Evolutionary conservation across 2,888 invertebrate genomes (phyloP), one percentile per base, ranked within the genome.

Genomic region (Thereva unica): DNA sequence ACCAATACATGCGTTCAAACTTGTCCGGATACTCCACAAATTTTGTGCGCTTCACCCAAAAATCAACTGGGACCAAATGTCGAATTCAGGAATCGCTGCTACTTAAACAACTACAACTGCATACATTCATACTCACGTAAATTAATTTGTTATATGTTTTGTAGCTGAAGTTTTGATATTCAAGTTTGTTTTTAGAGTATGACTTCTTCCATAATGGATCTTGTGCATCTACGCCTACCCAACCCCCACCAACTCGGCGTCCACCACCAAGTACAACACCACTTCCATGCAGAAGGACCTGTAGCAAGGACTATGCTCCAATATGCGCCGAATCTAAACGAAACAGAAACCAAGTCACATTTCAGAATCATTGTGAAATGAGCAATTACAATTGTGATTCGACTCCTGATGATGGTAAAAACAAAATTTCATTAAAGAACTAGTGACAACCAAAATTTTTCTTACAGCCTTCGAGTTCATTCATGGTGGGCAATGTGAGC

Each of bases 281-380:
- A 23, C 23, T 23, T 23, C 23, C 23, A 2, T 23, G 23, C 23
- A 23, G 2, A 23, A 23, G 23, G 2, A 23, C 23, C 23, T 23
- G 23, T 2, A 23, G 23, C 2, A 23, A 2, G 2, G 23, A 23
- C 23, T 23, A 23, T 23, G 23, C 10, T 12, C 50, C 50, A 34
- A 23, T 61, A n/a, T 61, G 61, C 50, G 61, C 61, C 3, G 47
- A 23, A 4, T 41, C 61, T 50, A 40, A 23, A 9, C 4, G 40
- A 50, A 35, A 23, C 4, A n/a, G 41, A 7, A 9, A 40, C 34
- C 49, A 50, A n/a, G 37, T 50, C 23, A 23, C 23, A 23, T 61
- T 61, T 41, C 38, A 61, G 41, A 61, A 61, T 61, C n/a, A n/a
- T 9, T 61, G 61, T 50, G 12, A 50, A 8, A 40, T 61, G 50